Evolutionary conservation across 2,888 invertebrate genomes (phyloP).

Genomic region (Pachycephus smyrnensis): DNA sequence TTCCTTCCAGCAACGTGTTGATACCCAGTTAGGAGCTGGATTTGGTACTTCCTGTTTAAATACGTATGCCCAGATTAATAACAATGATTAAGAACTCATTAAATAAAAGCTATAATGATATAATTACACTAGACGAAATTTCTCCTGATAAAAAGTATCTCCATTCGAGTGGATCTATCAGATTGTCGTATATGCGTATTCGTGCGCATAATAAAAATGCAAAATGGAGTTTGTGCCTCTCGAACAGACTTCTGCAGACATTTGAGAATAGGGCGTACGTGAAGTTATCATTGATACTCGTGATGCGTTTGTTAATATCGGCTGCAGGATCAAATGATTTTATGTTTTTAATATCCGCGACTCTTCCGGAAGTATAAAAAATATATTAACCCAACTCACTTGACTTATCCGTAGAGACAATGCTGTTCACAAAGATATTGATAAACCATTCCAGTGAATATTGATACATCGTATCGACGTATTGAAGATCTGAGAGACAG

Average conservation of each 20-base stretch:
- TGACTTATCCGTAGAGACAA: constrained; percentile 76
- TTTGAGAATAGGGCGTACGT: constrained; percentile 87
- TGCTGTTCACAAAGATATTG: constrained; percentile 80
- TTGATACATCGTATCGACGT: constrained; percentile 95
- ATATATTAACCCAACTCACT: constrained; percentile 63
- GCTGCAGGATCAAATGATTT: constrained; percentile 64
- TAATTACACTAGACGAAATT: constrained; percentile 70
- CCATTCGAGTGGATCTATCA: constrained; percentile 77
- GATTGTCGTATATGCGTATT: constrained; percentile 73
- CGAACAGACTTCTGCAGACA: constrained; percentile 91
- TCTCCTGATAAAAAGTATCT: constrained; percentile 82
- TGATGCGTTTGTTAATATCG: constrained; percentile 80
- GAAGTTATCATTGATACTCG: constrained; percentile 83
- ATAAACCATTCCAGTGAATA: constrained; percentile 95
- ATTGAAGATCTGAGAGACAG: constrained; percentile 86
- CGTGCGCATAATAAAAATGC: constrained; percentile 81
- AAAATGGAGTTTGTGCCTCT: constrained; percentile 88
- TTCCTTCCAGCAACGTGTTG: constrained; percentile 84
- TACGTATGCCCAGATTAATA: not conserved
- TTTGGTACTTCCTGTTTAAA: constrained; percentile 70
- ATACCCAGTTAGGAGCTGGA: constrained; percentile 85
- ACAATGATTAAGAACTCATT: constrained; percentile 4
- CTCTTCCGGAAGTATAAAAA: constrained; percentile 9
- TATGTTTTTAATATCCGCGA: not conserved
- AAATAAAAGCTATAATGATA: constrained; percentile 13